Evolutionary conservation across 2,797 vertebrate species (phyloP).

Genomic region (Hapalemur alaotrensis): DNA sequence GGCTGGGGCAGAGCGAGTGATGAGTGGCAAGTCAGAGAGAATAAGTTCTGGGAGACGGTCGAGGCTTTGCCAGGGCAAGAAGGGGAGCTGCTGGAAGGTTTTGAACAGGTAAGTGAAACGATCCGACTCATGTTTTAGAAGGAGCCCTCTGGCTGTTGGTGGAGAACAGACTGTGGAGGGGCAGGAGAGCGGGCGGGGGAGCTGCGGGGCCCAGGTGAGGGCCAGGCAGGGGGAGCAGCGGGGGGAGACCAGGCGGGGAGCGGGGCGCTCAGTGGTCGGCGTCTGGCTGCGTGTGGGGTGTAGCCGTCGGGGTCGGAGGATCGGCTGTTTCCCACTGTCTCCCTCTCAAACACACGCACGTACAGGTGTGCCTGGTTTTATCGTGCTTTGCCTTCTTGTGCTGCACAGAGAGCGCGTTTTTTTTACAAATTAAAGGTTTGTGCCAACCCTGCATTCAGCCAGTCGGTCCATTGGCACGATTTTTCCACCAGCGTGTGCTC

Average conservation of each 20-base stretch:
- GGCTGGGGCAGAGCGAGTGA: not conserved
- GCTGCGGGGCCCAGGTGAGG: not conserved
- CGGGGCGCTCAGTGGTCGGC: too few relatives aligned
- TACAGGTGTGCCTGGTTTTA: not conserved
- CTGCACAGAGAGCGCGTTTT: not conserved
- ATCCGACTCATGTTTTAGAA: not conserved
- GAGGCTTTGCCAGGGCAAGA: not conserved
- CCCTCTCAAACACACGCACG: too few relatives aligned
- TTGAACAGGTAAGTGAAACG: not conserved
- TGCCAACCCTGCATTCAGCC: not conserved
- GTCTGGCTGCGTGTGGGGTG: not conserved
- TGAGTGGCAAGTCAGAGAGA: not conserved
- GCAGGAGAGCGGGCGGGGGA: not conserved
- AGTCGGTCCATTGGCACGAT: not conserved
- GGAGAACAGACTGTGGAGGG: not conserved
- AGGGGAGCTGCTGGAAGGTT: not conserved
- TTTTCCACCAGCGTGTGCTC: too few relatives aligned
- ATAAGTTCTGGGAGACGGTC: not conserved
- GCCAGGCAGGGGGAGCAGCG: too few relatives aligned
- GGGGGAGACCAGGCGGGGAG: accelerated
- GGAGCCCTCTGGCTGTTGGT: not conserved
- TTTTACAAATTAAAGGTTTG: not conserved
- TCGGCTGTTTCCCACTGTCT: not conserved
- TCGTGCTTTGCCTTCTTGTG: not conserved
- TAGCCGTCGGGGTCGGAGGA: not conserved